Conservation (phyloP, 2,797 vertebrate genomes). For the Bradypodion ventrale region DNA sequence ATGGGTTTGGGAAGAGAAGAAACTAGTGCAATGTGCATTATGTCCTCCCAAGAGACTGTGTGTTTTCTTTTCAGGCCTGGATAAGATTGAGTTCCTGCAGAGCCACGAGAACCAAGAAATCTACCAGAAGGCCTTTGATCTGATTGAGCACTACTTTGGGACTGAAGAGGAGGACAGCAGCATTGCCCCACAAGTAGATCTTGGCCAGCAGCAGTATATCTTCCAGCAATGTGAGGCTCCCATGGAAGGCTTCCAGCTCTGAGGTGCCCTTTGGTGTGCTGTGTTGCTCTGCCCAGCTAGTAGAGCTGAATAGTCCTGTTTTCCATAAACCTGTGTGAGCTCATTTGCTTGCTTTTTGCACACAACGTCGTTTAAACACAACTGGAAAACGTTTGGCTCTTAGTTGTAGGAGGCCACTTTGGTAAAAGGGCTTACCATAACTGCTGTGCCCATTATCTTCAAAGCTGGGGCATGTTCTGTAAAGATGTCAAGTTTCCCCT, state of each 20-base stretch:
- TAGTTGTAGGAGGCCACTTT: constrained; percentile 73
- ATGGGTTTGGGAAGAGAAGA: not conserved
- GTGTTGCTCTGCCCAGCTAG: constrained; percentile 69
- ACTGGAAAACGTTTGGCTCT: constrained; percentile 81
- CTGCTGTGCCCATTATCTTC: constrained; percentile 58
- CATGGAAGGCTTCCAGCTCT: constrained; percentile 99
- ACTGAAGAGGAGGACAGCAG: constrained; percentile 94
- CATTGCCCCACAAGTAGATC: constrained; percentile 92
- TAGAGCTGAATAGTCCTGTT: constrained; percentile 79
- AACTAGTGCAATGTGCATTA: not conserved
- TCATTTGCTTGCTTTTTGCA: constrained; percentile 83
- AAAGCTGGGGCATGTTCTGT: constrained; percentile 72
- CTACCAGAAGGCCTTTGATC: constrained; percentile 97
- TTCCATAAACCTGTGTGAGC: constrained; percentile 80
- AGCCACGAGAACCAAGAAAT: constrained; percentile 99
- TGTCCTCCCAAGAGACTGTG: not conserved
- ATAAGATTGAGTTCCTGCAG: constrained; percentile 98
- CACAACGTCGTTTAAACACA: constrained; percentile 76
- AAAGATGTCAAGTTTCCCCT: constrained; percentile 66
- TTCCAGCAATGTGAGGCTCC: constrained; percentile 98
- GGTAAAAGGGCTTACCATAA: constrained; percentile 73
- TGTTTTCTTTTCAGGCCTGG: constrained; percentile 82
- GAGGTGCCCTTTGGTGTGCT: constrained; percentile 69
- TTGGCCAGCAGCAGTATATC: constrained; percentile 97
- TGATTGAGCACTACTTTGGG: constrained; percentile 98